Base-by-base conservation (phyloP, 2,888 invertebrate genomes). In the Pollenia amentaria region DNA sequence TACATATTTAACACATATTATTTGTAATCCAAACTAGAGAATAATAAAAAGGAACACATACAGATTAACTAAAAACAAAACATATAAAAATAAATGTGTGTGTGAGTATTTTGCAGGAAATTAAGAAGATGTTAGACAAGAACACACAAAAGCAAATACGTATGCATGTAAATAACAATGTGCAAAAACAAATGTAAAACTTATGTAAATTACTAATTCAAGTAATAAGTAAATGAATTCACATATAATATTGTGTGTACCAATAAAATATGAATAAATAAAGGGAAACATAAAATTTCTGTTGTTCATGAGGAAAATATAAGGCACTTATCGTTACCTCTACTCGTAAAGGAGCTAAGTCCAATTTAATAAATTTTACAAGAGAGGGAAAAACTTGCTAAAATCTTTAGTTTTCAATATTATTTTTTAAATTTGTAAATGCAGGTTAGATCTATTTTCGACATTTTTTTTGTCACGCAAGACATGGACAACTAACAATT, bases 141-240 rank as follows among this genome's bases (percentile, higher is more conserved):
- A 9, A 40, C 29, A 55, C 4, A 64, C 18, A 62, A 0, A 55
- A 29, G n/a, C 9, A 42, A 7, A 10, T 16, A 3, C 3, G 11
- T 16, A 12, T 29, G 29, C 4, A n/a, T 11, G 57, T 51, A 48
- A n/a, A 0, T 29, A 29, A 1, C 1, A 2, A 4, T 62, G 65
- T 60, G 16, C 3, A 2, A 48, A 57, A 60, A 46, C 38, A 42
- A 67, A 76, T 82, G 51, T 53, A 62, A n/a, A 77, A 64, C 64
- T 77, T 83, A 83, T 84, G 78, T 21, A 84, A 84, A 84, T 78
- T 65, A 67, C n/a, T 84, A 84, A 78, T 84, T 75, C 51, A 14
- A 46, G 51, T 73, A 65, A 77, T 65, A 73, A 84, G 42, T 51
- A 82, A 67, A 60, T 75, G 69, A 69, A 75, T 75, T 55, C 55